Evolutionary conservation across 2,888 invertebrate species (phyloP), one percentile per base, ranked within the genome.

Genomic region (Stenchaetothrips biformis): DNA sequence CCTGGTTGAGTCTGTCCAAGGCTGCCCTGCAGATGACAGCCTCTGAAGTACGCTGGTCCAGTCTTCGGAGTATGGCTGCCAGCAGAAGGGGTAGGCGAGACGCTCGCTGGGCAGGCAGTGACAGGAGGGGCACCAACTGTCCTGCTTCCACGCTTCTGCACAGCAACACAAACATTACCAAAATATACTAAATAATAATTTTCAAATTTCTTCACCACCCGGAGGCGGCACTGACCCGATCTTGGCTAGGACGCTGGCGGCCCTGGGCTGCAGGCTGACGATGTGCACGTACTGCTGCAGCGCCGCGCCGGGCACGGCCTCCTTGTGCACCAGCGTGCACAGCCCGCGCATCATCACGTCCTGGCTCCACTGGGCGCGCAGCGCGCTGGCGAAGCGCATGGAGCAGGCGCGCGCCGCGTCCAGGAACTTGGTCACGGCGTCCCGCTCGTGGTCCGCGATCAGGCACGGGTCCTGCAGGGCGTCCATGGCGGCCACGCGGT

Each of bases 311-410:
- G 67, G 67, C 67, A 74, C 25, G 67, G 67, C 25, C 67, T 74
- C 67, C 67, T 74, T 74, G 67, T 74, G 67, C 67, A 74, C 25
- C 9, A 74, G 67, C 67, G 67, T 74, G 67, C 67, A 74, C 67
- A 74, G 21, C 21, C 67, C 67, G 25, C 67, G 67, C 67, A 74
- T 21, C 67, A 74, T 74, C 67, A 74, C 67, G 67, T 74, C 67
- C 67, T 25, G 67, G 21, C 21, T 25, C 67, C 67, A 74, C 21
- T 25, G 67, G 21, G 67, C 67, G 67, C 67, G 67, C 67, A 74
- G 67, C 21, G 67, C 67, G 25, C 67, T 74, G 8, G 25, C 67
- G 25, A 74, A 74, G 67, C 67, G 67, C 67, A 74, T 74, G 21
- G 67, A 74, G 67, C 67, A 74, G 9, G 67, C 67, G 21, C 67